These are phyloP conservation scores for Emydura subglobosa DNA, from an alignment of 2,113 vertebrate species.

Conservation along the genomic window DNA sequence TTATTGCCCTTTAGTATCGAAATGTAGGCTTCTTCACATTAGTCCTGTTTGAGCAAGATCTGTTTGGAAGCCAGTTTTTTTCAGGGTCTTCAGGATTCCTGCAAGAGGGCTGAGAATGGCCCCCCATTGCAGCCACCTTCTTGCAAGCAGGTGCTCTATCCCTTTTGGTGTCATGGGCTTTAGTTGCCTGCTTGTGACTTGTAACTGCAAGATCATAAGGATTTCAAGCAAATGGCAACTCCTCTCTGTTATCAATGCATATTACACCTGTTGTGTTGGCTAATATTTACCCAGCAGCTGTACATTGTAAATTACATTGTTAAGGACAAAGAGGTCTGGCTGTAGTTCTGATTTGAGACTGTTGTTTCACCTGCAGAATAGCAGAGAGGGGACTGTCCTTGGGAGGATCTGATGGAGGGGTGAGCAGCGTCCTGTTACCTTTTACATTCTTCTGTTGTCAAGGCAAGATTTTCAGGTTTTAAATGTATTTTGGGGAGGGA, in stretches of 20 bases:
- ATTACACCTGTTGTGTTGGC: background rate
- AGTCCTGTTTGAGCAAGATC: background rate
- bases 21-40: background rate
- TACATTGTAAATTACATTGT: background rate
- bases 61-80: background rate
- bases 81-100: background rate
- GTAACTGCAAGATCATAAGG: background rate
- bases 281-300: background rate
- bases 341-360: slow-evolving; percentile 59
- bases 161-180: background rate
- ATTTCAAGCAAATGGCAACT: background rate
- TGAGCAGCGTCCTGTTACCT: slow-evolving; percentile 79
- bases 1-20: background rate
- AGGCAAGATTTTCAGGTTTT: slow-evolving; percentile 26
- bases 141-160: background rate
- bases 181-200: background rate
- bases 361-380: slow-evolving; percentile 83
- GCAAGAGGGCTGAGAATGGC: background rate
- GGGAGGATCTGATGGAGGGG: slow-evolving; percentile 97
- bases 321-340: background rate
- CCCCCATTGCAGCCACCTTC: background rate
- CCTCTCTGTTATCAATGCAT: fast-evolving
- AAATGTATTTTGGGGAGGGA: background rate
- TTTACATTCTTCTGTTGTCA: slow-evolving; percentile 36
- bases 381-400: slow-evolving; percentile 92